phyloP scores from a whole-genome alignment of 2,113 vertebrate species.

The Bos indicus region DNA sequence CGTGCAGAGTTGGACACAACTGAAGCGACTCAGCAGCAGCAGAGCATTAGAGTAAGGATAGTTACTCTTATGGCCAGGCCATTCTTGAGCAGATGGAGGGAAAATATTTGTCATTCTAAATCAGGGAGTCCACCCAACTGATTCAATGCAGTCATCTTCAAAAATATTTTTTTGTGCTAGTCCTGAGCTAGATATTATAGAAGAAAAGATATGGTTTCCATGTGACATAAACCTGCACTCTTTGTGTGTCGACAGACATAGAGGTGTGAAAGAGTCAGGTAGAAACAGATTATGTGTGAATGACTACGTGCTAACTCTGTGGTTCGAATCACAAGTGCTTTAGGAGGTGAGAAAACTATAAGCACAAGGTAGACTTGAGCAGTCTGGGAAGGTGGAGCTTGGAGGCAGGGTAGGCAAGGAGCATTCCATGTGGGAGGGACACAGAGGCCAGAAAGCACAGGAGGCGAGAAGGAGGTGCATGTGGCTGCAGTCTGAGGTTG shows the following conservation, averaged over 20 bases:
- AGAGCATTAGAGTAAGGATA: background rate
- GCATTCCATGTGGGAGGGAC: background rate
- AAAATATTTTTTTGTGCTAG: background rate
- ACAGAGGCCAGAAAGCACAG: background rate
- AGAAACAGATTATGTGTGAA: background rate
- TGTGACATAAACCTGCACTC: background rate
- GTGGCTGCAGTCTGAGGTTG: background rate
- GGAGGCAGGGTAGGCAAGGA: background rate
- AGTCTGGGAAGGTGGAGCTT: background rate
- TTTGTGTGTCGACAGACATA: background rate
- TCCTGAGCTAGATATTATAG: background rate
- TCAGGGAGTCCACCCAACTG: background rate
- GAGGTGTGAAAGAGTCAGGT: background rate
- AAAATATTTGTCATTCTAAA: background rate
- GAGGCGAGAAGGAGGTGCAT: background rate
- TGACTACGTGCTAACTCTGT: background rate
- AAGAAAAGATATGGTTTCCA: background rate
- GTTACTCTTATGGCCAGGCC: background rate
- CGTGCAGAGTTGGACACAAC: fast-evolving
- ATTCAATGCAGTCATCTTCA: background rate
- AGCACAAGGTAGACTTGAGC: background rate
- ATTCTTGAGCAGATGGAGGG: background rate
- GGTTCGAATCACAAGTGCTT: background rate
- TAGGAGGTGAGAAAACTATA: background rate
- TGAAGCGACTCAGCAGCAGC: too few relatives aligned